A percentile compares a stretch with the other conserved stretches of the same genome.
Conservation (phyloP, 1,140 invertebrate genomes). For the Coelopa frigida region DNA sequence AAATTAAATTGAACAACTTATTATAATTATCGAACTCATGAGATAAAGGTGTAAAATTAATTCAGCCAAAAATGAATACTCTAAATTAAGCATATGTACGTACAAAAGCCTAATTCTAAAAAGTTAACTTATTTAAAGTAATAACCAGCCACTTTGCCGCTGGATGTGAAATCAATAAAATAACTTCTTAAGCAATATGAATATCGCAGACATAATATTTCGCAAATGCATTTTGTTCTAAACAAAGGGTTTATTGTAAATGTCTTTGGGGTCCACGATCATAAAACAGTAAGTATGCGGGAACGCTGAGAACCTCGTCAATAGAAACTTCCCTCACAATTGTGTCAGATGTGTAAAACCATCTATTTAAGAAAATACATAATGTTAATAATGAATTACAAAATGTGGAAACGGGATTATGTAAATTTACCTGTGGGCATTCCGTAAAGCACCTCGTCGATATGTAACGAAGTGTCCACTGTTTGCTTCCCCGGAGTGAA, state of each 20-base stretch:
- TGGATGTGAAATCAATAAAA: too few relatives aligned
- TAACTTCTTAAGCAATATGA: too few relatives aligned
- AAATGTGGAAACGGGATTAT: background rate
- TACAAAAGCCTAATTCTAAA: too few relatives aligned
- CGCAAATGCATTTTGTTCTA: too few relatives aligned
- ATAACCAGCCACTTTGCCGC: too few relatives aligned
- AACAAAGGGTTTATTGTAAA: slow-evolving; percentile 21
- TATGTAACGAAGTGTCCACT: slow-evolving; percentile 91
- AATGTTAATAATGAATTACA: background rate
- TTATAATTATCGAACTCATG: too few relatives aligned
- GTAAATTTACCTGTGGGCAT: slow-evolving; percentile 48
- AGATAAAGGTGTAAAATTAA: too few relatives aligned
- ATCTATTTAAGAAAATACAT: slow-evolving; percentile 43
- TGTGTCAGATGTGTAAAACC: slow-evolving; percentile 62
- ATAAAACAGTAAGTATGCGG: slow-evolving; percentile 61
- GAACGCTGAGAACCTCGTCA: slow-evolving; percentile 57
- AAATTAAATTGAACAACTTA: too few relatives aligned
- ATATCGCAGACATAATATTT: too few relatives aligned
- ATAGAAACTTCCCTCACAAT: slow-evolving; percentile 59
- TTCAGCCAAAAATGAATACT: too few relatives aligned
- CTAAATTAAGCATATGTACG: too few relatives aligned
- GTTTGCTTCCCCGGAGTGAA: slow-evolving; percentile 76
- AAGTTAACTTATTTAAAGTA: too few relatives aligned
- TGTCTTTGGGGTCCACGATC: slow-evolving; percentile 48
- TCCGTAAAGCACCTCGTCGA: slow-evolving; percentile 60